Evolutionary conservation across 1,140 invertebrate genomes (phyloP).

Genomic region (Conus ventricosus): DNA sequence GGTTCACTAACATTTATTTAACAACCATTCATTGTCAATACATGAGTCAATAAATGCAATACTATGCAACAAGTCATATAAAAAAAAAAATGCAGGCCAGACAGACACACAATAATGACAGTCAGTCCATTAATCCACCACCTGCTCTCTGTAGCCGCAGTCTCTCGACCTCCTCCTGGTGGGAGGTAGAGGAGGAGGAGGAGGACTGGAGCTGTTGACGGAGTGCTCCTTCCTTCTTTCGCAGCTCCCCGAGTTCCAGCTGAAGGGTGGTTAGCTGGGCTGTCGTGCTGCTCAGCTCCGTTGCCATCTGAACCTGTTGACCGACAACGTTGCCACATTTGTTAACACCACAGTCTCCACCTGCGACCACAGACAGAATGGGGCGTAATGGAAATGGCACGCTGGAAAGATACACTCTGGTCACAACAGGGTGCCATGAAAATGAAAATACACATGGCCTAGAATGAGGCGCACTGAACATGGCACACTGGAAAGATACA

Average conservation of each 20-base stretch:
- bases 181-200: slow-evolving; percentile 45
- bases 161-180: slow-evolving; percentile 62
- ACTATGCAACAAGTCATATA: too few relatives aligned
- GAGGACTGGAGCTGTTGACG: slow-evolving; percentile 60
- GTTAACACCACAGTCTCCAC: not conserved
- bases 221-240: slow-evolving; percentile 65
- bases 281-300: slow-evolving; percentile 62
- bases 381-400: not conserved
- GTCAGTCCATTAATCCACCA: slow-evolving; percentile 21
- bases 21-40: too few relatives aligned
- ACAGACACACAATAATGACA: too few relatives aligned
- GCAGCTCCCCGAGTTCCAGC: slow-evolving; percentile 62
- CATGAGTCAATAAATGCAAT: too few relatives aligned
- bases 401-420: too few relatives aligned
- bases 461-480: too few relatives aligned
- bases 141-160: slow-evolving; percentile 63
- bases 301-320: slow-evolving; percentile 66
- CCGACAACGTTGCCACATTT: not conserved
- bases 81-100: too few relatives aligned
- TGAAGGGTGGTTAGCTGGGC: slow-evolving; percentile 66
- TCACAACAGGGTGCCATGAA: too few relatives aligned
- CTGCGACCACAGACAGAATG: not conserved
- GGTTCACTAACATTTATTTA: too few relatives aligned
- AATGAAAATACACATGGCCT: too few relatives aligned
- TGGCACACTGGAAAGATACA: too few relatives aligned